Evolutionary conservation across 2,888 invertebrate genomes (phyloP), one percentile per base, ranked within the genome.

Genomic region (Epicampocera succincta): DNA sequence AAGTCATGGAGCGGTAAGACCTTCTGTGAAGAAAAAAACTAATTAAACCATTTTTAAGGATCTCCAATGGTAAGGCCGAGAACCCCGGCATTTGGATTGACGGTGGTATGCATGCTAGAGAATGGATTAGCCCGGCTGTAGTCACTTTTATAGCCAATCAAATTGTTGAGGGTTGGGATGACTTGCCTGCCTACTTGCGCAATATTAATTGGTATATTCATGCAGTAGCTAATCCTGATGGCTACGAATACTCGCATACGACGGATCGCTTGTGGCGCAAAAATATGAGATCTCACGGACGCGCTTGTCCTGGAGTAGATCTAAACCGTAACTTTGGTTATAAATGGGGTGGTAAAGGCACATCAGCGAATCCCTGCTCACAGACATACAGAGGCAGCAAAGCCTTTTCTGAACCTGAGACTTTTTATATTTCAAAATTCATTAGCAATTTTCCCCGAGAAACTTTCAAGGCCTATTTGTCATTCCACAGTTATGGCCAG

Each of bases 321-420:
- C 93, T 97, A 1, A 97, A 97, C 88, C 93, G 98, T 82, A 98
- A 98, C 90, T 98, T 96, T 88, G 96, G 96, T 92, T 95, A 95
- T 86, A 94, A 95, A 66, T 98, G 97, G 97, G 96, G 96, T 50
- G 95, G 96, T 69, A 93, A 94, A 86, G 98, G 98, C 0, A 95
- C 96, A 0, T 96, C 97, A 15, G 94, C 93, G 52, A 94, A 96
- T 88, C 96, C 96, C 0, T 97, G 97, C 85, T 93, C 94, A 19
- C 96, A 97, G 85, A 96, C 95, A 25, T 98, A 93, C 88, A 94
- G 95, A 50, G 98, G 98, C 13, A 91, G 93, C 0, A 92, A 92
- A 63, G 93, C 96, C 0, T 97, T 97, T 89, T 97, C 97, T 0
- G 98, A 98, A 91, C 96, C 96, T 0, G 98, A 98, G 91, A 95